phyloP scores from a whole-genome alignment of 2,888 invertebrate genomes.

The Macaria liturata region DNA sequence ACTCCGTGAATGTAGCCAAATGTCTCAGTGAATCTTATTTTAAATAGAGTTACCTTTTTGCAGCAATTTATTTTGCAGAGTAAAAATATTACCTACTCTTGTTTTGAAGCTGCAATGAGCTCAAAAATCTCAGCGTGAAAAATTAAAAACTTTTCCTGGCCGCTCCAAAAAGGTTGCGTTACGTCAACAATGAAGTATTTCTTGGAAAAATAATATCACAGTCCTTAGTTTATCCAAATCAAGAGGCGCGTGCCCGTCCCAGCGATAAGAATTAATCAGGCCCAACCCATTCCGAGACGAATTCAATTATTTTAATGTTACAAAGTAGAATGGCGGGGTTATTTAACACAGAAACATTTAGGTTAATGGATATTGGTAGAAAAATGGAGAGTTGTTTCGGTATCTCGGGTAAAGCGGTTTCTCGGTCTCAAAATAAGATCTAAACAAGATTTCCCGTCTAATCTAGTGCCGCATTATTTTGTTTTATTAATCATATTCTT shows the following conservation, averaged over 20 bases:
- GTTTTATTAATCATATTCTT: conserved; percentile 24
- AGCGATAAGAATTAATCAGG: conserved; percentile 41
- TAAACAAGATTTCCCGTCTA: conserved; percentile 20
- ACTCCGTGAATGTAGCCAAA: too few species aligned
- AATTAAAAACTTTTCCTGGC: conserved; percentile 1
- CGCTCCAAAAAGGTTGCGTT: conserved; percentile 6
- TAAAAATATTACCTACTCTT: too few species aligned
- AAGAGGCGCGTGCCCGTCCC: conserved; percentile 31
- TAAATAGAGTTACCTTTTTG: too few species aligned
- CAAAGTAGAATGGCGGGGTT: conserved; percentile 40
- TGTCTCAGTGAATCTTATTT: too few species aligned
- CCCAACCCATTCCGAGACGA: conserved; percentile 38
- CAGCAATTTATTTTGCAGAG: too few species aligned
- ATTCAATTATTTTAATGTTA: conserved; percentile 42
- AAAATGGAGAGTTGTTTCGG: conserved; percentile 36
- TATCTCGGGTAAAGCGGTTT: conserved; percentile 23
- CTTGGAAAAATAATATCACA: conserved; percentile 19
- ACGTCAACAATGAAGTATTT: conserved; percentile 10
- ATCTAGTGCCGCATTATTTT: conserved; percentile 22
- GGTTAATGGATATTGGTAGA: conserved; percentile 40
- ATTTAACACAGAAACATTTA: conserved; percentile 42
- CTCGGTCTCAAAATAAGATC: conserved; percentile 20
- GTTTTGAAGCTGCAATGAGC: too few species aligned
- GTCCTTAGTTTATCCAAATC: conserved; percentile 35
- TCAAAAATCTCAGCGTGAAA: too few species aligned